Evolutionary conservation across 64 coral and sea anemone genomes (phyloP).

Genomic region (Pocillopora damicornis): DNA sequence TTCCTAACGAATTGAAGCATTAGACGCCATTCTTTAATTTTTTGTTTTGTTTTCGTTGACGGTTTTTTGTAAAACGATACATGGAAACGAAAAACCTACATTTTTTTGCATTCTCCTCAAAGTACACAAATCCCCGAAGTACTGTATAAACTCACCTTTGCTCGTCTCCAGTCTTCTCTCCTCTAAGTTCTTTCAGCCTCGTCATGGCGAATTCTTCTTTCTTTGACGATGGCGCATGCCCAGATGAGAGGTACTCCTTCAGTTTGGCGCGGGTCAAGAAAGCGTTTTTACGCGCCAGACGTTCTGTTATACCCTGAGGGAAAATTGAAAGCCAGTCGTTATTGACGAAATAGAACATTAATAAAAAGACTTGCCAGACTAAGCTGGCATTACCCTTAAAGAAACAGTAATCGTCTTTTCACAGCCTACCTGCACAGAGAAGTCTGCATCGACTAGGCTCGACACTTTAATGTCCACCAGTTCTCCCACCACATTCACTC

Average conservation of each 20-base stretch:
- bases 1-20: too few species aligned
- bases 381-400: background rate
- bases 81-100: background rate
- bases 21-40: too few species aligned
- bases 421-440: slow-evolving; percentile 73
- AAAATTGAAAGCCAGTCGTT: background rate
- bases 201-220: slow-evolving; percentile 74
- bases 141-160: slow-evolving; percentile 28
- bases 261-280: slow-evolving; percentile 81
- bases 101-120: background rate
- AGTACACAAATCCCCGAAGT: background rate
- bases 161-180: slow-evolving; percentile 49
- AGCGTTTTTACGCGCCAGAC: slow-evolving; percentile 81
- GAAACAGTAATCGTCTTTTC: background rate
- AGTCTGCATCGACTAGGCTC: slow-evolving; percentile 68
- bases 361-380: background rate
- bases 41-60: too few species aligned
- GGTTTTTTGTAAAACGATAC: too few species aligned
- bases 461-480: slow-evolving; percentile 95
- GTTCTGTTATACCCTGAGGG: slow-evolving; percentile 71
- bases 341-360: background rate
- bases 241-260: slow-evolving; percentile 77
- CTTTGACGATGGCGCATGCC: slow-evolving; percentile 62
- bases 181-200: slow-evolving; percentile 72
- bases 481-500: slow-evolving; percentile 93